Percentiles rank a stretch among this genome's conserved stretches.
These are phyloP conservation scores for Garrulus glandarius DNA, from an alignment of 2,797 vertebrate genomes.

Conservation along the genomic window DNA sequence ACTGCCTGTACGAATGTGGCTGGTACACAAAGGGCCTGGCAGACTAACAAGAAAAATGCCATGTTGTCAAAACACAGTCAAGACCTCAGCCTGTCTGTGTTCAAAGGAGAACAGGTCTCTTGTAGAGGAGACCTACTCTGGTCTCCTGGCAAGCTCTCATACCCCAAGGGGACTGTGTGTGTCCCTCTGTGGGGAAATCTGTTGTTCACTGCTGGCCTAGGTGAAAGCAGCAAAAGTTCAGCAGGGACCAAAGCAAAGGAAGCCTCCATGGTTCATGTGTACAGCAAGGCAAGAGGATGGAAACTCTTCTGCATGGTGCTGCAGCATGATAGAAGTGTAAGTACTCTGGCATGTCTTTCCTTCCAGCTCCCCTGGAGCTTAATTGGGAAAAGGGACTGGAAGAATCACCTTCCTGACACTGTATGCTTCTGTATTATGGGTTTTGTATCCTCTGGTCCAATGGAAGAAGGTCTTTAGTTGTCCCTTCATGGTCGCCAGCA, in stretches of 20 bases:
- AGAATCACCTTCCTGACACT: neutral
- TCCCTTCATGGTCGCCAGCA: too few species aligned
- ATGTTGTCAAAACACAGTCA: neutral
- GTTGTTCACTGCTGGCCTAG: neutral
- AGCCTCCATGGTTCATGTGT: neutral
- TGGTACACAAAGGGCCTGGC: neutral
- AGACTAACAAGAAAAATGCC: neutral
- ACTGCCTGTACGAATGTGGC: neutral
- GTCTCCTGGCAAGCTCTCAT: neutral
- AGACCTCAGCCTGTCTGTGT: neutral
- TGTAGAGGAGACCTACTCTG: too few species aligned
- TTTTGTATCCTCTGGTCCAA: neutral
- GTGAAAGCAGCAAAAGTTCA: neutral
- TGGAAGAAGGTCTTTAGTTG: neutral
- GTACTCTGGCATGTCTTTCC: neutral
- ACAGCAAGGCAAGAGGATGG: neutral
- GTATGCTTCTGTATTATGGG: neutral
- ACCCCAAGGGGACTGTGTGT: neutral
- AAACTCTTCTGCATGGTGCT: neutral
- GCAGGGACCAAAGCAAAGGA: neutral
- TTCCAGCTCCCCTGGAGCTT: neutral
- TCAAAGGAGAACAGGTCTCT: neutral
- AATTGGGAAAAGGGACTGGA: neutral
- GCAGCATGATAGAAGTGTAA: neutral
- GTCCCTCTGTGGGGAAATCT: neutral